Conservation (phyloP, 2,113 vertebrate species). For the Psophia crepitans region DNA sequence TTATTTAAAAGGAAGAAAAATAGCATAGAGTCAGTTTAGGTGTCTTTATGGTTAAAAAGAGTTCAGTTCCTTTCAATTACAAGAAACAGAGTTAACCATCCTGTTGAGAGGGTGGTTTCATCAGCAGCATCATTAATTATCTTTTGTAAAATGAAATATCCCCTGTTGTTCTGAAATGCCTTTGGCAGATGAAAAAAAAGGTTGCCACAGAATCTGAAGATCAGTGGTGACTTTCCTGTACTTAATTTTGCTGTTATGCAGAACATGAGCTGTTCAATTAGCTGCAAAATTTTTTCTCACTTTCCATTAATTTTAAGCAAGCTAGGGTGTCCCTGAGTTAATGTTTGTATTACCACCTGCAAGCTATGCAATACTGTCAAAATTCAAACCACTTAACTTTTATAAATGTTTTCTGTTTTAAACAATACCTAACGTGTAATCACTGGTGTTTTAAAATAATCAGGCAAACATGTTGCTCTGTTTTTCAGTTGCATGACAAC, state of each 20-base stretch:
- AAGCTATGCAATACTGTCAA: neutral
- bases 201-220: neutral
- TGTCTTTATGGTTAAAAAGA: neutral
- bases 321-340: neutral
- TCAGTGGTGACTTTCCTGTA: neutral
- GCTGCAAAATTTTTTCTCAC: neutral
- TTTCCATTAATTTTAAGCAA: neutral
- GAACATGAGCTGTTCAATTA: neutral
- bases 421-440: neutral
- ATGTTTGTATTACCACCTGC: neutral
- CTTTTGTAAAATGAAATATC: neutral
- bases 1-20: neutral
- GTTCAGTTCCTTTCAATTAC: neutral
- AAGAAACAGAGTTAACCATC: neutral
- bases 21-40: neutral
- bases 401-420: neutral
- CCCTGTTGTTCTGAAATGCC: neutral
- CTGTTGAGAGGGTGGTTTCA: neutral
- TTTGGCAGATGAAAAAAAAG: neutral
- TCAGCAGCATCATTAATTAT: neutral
- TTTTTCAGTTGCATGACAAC: neutral
- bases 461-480: neutral
- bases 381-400: neutral
- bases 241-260: neutral
- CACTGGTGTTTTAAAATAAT: neutral